phyloP scores from a whole-genome alignment of 2,113 vertebrate genomes.

The Tympanuchus pallidicinctus region DNA sequence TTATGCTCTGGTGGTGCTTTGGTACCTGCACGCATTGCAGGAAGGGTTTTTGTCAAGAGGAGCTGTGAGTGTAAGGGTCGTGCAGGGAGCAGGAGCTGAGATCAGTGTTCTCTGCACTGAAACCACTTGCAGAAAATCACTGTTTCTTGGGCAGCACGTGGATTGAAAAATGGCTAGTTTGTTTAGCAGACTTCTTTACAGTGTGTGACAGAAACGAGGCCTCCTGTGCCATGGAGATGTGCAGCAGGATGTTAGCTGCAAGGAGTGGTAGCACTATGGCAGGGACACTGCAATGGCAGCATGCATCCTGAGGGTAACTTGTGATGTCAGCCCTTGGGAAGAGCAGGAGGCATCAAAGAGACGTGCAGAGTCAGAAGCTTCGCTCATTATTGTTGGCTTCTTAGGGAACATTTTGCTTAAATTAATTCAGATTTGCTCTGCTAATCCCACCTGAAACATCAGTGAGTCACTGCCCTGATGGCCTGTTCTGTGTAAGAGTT shows the following conservation, averaged over 20 bases:
- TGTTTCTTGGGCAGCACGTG: not conserved
- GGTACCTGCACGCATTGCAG: not conserved
- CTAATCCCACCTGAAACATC: not conserved
- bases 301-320: not conserved
- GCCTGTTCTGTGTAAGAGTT: not conserved
- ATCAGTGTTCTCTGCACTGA: not conserved
- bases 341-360: not conserved
- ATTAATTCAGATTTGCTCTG: not conserved
- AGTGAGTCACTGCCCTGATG: fast-evolving
- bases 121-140: not conserved
- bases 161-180: not conserved
- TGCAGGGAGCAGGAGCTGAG: not conserved
- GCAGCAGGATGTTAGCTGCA: not conserved
- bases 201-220: not conserved
- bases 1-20: fast-evolving
- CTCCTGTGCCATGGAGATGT: fast-evolving
- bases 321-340: not conserved
- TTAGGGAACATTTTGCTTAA: not conserved
- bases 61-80: not conserved
- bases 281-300: too few relatives aligned
- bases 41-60: not conserved
- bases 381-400: not conserved
- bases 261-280: not conserved
- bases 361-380: fast-evolving
- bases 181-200: not conserved